A percentile compares a stretch with the other conserved stretches of the same genome.
These are phyloP conservation scores for Meliscaeva auricollis DNA, from an alignment of 2,888 invertebrate genomes.

Conservation along the genomic window DNA sequence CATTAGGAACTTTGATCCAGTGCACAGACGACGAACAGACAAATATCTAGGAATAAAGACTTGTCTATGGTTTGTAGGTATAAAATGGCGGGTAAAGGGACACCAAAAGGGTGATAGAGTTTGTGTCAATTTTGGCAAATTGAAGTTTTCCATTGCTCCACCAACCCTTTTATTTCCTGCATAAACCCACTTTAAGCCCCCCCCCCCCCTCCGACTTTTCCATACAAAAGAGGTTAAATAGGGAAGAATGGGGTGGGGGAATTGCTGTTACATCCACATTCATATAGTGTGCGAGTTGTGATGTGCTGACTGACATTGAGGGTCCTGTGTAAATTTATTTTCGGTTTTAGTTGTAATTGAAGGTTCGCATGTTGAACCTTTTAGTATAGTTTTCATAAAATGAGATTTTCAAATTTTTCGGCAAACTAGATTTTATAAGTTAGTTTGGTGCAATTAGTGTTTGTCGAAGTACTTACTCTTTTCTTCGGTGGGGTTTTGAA, in stretches of 20 bases:
- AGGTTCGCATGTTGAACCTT: constrained; percentile 66
- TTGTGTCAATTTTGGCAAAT: constrained; percentile 57
- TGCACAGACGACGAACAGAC: constrained; percentile 37
- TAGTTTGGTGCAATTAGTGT: constrained; percentile 52
- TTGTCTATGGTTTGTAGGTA: background rate
- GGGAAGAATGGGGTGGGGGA: background rate
- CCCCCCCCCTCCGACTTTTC: too few relatives aligned
- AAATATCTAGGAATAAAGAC: constrained; percentile 29
- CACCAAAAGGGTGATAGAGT: background rate
- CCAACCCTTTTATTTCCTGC: constrained; percentile 11
- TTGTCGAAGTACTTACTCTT: constrained; percentile 46
- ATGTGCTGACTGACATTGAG: constrained; percentile 49
- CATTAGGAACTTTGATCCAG: constrained; percentile 72
- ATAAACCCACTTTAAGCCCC: background rate
- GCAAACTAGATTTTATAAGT: constrained; percentile 52
- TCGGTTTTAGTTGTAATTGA: constrained; percentile 68
- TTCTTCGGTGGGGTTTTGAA: too few relatives aligned
- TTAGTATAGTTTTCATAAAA: constrained; percentile 57
- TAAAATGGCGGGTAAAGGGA: too few relatives aligned
- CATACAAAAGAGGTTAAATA: background rate
- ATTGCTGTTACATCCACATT: background rate
- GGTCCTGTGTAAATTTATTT: constrained; percentile 58
- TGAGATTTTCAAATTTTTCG: constrained; percentile 58
- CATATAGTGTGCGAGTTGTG: background rate
- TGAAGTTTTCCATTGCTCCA: constrained; percentile 36